phyloP scores from a whole-genome alignment of 2,113 vertebrate genomes.

The Columba janthina region DNA sequence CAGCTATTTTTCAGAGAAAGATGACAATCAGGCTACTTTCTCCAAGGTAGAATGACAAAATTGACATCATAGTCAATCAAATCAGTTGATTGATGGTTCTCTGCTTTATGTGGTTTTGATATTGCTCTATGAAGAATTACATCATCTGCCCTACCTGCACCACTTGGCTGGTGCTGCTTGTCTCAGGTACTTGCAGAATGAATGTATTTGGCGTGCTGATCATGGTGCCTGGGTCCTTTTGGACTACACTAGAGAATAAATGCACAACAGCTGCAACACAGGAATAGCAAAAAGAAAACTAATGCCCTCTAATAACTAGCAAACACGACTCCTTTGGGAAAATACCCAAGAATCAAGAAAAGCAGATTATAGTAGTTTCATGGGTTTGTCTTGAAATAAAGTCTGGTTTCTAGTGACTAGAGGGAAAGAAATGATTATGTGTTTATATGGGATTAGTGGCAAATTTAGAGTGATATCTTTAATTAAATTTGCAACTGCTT shows the following conservation, averaged over 20 bases:
- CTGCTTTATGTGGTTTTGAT: background rate
- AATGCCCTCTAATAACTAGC: background rate
- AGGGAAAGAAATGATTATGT: background rate
- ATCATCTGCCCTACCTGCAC: background rate
- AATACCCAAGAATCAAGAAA: background rate
- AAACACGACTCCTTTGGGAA: background rate
- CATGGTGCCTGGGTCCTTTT: background rate
- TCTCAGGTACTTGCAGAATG: background rate
- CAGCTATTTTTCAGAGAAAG: background rate
- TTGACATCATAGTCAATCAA: background rate
- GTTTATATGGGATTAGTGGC: background rate
- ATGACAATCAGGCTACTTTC: background rate
- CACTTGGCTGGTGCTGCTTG: background rate
- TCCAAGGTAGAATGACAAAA: background rate
- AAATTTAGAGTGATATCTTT: background rate
- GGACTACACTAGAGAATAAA: background rate
- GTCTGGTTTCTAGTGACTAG: background rate
- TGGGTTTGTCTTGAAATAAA: background rate
- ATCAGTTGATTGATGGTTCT: background rate
- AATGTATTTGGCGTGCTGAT: background rate
- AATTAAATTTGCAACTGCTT: background rate
- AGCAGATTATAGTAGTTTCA: background rate
- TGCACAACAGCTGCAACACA: background rate
- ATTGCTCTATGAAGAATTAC: background rate
- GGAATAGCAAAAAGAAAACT: background rate